Conservation (phyloP, 2,797 vertebrate genomes). For the Spea hammondii region DNA sequence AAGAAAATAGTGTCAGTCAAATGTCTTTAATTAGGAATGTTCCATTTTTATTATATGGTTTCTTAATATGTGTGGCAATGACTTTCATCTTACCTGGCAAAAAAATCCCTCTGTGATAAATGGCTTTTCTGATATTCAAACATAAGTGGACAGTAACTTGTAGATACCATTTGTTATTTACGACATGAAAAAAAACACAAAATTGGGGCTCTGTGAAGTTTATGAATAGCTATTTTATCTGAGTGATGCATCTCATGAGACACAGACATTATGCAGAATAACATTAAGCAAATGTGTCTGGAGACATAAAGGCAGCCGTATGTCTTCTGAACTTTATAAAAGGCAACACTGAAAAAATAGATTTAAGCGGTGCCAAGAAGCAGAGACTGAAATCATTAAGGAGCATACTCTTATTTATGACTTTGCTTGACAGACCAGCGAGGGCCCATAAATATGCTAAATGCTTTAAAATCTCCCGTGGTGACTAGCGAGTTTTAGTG, state of each 20-base stretch:
- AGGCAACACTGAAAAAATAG: conserved; percentile 34
- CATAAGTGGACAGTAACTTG: conserved; percentile 31
- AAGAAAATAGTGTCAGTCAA: too few species aligned
- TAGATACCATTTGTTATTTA: conserved; percentile 41
- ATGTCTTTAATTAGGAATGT: too few species aligned
- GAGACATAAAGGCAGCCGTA: conserved; percentile 47
- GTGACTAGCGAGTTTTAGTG: conserved; percentile 9
- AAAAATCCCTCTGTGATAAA: neutral
- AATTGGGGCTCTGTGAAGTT: conserved; percentile 41
- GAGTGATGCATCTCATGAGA: conserved; percentile 47
- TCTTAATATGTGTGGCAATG: neutral
- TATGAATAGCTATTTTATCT: conserved; percentile 50
- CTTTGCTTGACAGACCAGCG: conserved; percentile 34
- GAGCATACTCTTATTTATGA: conserved; percentile 41
- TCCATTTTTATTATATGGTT: too few species aligned
- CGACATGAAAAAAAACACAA: conserved; percentile 27
- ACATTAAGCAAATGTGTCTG: conserved; percentile 53
- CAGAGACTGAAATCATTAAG: conserved; percentile 38
- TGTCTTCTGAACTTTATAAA: conserved; percentile 48
- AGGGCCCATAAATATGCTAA: conserved; percentile 47
- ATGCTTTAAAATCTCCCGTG: conserved; percentile 22
- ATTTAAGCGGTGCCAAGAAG: conserved; percentile 44
- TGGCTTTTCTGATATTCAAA: conserved; percentile 25
- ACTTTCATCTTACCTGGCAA: neutral
- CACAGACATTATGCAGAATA: conserved; percentile 44